Evolutionary conservation across 2,113 vertebrate species (phyloP), one percentile per base, ranked within the genome.

Genomic region (Pseudorasbora parva): DNA sequence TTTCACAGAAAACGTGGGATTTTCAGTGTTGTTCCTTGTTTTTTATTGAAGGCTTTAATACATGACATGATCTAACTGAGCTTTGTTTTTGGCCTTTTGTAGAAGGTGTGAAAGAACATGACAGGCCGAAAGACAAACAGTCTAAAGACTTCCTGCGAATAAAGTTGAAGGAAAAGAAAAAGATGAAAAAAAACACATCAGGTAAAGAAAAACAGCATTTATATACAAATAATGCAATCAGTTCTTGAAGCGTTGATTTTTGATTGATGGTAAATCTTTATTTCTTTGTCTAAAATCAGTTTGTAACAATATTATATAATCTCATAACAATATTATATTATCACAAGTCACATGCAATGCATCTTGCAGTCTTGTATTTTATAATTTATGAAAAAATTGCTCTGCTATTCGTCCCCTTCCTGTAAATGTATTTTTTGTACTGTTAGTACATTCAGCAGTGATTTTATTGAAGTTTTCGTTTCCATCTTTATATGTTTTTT

Each of bases 131-230:
- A 93, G 96, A 97, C 82, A 98, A 94, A 90, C 97, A 95, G 92
- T 93, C 93, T 84, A 96, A 94, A 92, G 95, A 97, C 86, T 95
- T 92, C 89, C 95, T 96, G 76, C 95, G 93, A 87, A 94, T 97
- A 49, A 98, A 97, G 88, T 93, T 97, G 74, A 98, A 97, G 94
- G 98, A 97, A 87, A 97, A 95, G 92, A 98, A 96, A 91, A 97
- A 96, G 87, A 98, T 95, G 90, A 98, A 95, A 94, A 96, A 94
- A 91, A 89, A 89, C 57, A 96, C 96, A 89, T 93, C 94, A 86
- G 97, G 97, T 99, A 95, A 97, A 92, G 85, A 83, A 82, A 43
- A 17, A 8, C 1, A 15, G n/a, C 21, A 14, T n/a, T 12, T 33
- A 74, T 74, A 54, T 51, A 19, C 1, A 23, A 10, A 56, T 3